Percentiles rank a stretch among this genome's conserved stretches.
These are phyloP conservation scores for Octomys mimax DNA, from an alignment of 2,797 vertebrate species.

Conservation along the genomic window DNA sequence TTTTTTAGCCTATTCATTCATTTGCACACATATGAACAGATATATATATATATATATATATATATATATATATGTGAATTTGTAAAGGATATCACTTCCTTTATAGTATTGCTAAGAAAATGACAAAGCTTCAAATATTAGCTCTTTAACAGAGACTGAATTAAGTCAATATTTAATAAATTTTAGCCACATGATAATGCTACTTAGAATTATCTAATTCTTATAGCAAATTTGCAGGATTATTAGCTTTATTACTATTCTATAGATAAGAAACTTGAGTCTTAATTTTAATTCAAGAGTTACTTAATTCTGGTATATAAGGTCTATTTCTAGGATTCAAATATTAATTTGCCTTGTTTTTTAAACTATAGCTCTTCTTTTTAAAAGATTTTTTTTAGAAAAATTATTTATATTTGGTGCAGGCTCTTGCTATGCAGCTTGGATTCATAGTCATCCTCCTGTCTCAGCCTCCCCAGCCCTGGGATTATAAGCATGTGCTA, in stretches of 20 bases:
- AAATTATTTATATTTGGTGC: too few species aligned
- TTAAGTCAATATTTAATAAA: neutral
- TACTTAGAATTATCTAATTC: constrained; percentile 49
- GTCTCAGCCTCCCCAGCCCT: too few species aligned
- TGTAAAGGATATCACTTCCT: constrained; percentile 2
- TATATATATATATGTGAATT: too few species aligned
- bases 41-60: neutral
- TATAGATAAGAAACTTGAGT: constrained; percentile 8
- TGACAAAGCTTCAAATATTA: neutral
- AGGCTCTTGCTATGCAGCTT: too few species aligned
- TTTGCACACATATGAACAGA: too few species aligned
- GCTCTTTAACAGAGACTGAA: neutral
- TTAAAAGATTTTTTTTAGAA: too few species aligned
- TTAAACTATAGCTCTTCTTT: neutral
- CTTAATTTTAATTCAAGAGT: constrained; percentile 16
- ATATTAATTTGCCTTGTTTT: neutral
- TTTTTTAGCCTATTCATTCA: too few species aligned
- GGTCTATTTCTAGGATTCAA: neutral
- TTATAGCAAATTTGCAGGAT: constrained; percentile 32
- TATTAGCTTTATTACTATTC: constrained; percentile 17
- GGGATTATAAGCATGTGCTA: too few species aligned
- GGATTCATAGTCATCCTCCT: too few species aligned
- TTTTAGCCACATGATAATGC: neutral
- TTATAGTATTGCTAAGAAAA: neutral
- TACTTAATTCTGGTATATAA: constrained; percentile 27